A percentile compares a stretch with the other conserved stretches of the same genome.
These are phyloP conservation scores for Ptychoptera albimana DNA, from an alignment of 2,888 invertebrate genomes.

Conservation along the genomic window DNA sequence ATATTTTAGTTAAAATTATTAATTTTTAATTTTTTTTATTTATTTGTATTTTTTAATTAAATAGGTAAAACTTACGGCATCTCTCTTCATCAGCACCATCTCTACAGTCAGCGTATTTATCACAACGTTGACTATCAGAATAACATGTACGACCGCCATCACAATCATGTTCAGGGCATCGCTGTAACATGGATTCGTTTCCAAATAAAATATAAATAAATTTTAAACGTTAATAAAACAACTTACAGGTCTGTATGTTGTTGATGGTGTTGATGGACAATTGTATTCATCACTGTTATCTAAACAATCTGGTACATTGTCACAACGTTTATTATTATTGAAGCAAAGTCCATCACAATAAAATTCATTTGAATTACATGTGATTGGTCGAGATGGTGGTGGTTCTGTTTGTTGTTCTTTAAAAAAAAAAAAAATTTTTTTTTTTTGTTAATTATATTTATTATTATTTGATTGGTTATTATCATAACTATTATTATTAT, in stretches of 20 bases:
- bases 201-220: neutral
- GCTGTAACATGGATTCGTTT: slow-evolving; percentile 9
- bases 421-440: too few species aligned
- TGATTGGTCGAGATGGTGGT: neutral
- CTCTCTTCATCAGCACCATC: slow-evolving; percentile 41
- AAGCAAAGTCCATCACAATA: slow-evolving; percentile 45
- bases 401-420: neutral
- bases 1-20: too few species aligned
- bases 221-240: too few species aligned
- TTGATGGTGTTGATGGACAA: slow-evolving; percentile 13
- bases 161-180: slow-evolving; percentile 36
- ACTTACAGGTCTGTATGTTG: slow-evolving; percentile 2
- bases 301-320: slow-evolving; percentile 39
- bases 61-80: slow-evolving; percentile 30
- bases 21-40: too few species aligned
- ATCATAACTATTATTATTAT: too few species aligned
- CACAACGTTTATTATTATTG: slow-evolving; percentile 41
- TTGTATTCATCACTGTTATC: slow-evolving; percentile 44
- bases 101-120: slow-evolving; percentile 37
- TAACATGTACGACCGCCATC: slow-evolving; percentile 33
- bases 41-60: too few species aligned
- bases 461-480: too few species aligned
- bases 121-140: slow-evolving; percentile 34
- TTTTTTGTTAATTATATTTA: too few species aligned
- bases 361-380: slow-evolving; percentile 30